These are phyloP conservation scores for Blastobasis lacticolella DNA, from an alignment of 2,888 invertebrate genomes.

Conservation along the genomic window DNA sequence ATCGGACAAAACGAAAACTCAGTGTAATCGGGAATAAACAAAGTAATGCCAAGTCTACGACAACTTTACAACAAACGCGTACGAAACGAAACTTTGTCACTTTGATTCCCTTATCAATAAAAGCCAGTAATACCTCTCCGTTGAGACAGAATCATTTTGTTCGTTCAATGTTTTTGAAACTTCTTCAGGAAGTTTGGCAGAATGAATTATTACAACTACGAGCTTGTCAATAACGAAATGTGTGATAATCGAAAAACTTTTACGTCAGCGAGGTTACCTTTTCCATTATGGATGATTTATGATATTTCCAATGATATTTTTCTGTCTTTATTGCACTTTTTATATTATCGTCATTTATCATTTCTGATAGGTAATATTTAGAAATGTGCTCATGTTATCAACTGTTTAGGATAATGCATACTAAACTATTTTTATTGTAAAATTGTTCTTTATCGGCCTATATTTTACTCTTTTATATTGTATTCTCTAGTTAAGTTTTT, in stretches of 20 bases:
- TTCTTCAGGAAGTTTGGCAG: conserved; percentile 47
- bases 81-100: conserved; percentile 31
- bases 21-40: conserved; percentile 39
- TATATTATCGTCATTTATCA: neutral
- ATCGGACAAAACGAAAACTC: conserved; percentile 53
- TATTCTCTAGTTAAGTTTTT: neutral
- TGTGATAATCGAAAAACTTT: conserved; percentile 59
- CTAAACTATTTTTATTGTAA: no score
- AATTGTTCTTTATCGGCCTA: neutral
- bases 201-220: conserved; percentile 55
- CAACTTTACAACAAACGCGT: neutral
- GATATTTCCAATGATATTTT: conserved; percentile 6
- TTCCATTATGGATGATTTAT: conserved; percentile 23
- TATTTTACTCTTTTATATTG: neutral
- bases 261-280: conserved; percentile 28
- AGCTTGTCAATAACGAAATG: conserved; percentile 54
- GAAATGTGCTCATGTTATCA: no score
- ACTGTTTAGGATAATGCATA: no score
- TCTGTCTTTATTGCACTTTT: neutral
- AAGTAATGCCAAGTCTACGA: neutral
- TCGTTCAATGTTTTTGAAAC: conserved; percentile 43
- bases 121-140: conserved; percentile 32
- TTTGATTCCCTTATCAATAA: conserved; percentile 41
- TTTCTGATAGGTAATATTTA: neutral
- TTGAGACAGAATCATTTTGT: conserved; percentile 36